These are phyloP conservation scores for Drosophila trapezifrons DNA, from an alignment of 1,140 invertebrate species.

Conservation along the genomic window DNA sequence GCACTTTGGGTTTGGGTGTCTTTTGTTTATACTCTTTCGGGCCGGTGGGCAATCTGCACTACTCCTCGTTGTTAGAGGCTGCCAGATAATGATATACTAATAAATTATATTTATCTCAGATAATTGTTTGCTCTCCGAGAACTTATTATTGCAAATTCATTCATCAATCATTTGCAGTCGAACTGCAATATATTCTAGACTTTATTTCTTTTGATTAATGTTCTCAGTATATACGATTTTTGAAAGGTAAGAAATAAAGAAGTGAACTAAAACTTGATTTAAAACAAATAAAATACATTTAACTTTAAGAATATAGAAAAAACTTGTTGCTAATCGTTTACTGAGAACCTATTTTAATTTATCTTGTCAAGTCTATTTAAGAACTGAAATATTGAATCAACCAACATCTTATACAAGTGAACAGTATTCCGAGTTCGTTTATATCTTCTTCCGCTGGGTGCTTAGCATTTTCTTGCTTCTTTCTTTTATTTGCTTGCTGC, in stretches of 20 bases:
- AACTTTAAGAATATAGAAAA: no score
- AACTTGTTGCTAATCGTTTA: no score
- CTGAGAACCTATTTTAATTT: background rate
- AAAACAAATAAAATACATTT: no score
- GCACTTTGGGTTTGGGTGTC: slow-evolving; percentile 59
- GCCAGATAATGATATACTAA: background rate
- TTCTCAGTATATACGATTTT: no score
- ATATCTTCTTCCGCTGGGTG: background rate
- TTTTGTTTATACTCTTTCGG: slow-evolving; percentile 34
- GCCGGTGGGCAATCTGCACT: background rate
- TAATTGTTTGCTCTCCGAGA: background rate
- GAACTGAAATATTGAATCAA: background rate
- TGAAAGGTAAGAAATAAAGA: background rate
- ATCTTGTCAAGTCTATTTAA: no score
- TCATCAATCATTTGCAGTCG: no score
- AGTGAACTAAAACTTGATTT: background rate
- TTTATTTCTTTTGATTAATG: no score
- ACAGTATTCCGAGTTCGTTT: slow-evolving; percentile 18
- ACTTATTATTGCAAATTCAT: no score
- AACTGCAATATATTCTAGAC: no score
- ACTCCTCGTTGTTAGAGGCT: background rate
- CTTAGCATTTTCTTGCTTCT: slow-evolving; percentile 38
- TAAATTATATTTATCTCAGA: background rate
- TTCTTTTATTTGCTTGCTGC: slow-evolving; percentile 27
- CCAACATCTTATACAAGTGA: background rate